Evolutionary conservation across 2,888 invertebrate genomes (phyloP).

Genomic region (Drosophila atroscutellata): DNA sequence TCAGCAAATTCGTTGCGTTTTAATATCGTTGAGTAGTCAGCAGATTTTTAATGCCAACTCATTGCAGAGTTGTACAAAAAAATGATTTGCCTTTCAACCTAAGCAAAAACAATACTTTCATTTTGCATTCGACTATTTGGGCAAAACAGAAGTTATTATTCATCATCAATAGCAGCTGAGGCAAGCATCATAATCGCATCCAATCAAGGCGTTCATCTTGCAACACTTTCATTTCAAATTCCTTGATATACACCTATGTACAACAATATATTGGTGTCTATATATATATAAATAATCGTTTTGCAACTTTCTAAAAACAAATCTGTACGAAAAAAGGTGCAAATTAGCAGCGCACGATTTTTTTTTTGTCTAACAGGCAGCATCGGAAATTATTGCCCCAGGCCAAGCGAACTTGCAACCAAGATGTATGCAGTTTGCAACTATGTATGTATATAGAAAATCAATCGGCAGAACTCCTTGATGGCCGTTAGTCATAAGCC

Average conservation of each 20-base stretch:
- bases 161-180: conserved; percentile 10
- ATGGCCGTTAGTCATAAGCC: conserved; percentile 49
- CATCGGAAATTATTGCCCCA: conserved; percentile 48
- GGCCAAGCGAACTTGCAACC: conserved; percentile 34
- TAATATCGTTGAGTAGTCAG: conserved; percentile 6
- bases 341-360: conserved; percentile 76
- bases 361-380: conserved; percentile 37
- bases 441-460: conserved; percentile 51
- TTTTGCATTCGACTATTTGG: conserved; percentile 18
- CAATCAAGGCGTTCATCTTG: conserved; percentile 40
- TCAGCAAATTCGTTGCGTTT: conserved; percentile 26
- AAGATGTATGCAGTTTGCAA: neutral
- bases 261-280: conserved; percentile 25
- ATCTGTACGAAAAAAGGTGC: conserved; percentile 61
- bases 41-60: conserved; percentile 32
- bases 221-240: conserved; percentile 71
- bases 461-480: conserved; percentile 71
- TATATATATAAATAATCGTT: conserved; percentile 26
- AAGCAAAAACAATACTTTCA: conserved; percentile 25
- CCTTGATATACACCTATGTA: conserved; percentile 32
- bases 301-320: conserved; percentile 71
- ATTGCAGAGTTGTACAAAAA: conserved; percentile 18
- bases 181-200: conserved; percentile 14
- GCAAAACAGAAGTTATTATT: conserved; percentile 38
- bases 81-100: neutral